Conservation (phyloP, 2,888 invertebrate genomes). For the Spilosoma lubricipeda region DNA sequence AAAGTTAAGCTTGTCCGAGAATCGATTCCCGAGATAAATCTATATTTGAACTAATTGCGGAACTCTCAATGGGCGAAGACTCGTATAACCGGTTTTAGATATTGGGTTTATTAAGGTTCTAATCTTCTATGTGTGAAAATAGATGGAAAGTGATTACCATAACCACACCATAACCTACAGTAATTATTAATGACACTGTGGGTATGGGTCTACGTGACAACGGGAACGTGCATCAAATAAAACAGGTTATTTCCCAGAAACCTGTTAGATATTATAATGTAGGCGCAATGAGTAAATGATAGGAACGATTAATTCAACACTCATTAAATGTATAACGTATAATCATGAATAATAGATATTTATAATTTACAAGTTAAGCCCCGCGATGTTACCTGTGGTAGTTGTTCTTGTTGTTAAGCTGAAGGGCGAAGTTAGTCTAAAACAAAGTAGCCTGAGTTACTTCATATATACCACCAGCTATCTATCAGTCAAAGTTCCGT, state of each 20-base stretch:
- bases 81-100: background rate
- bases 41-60: too few species aligned
- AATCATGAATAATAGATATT: constrained; percentile 8
- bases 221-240: background rate
- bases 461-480: too few species aligned
- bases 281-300: background rate
- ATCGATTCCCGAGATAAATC: too few species aligned
- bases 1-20: too few species aligned
- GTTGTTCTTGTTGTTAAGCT: too few species aligned
- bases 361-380: background rate
- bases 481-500: too few species aligned
- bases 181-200: background rate
- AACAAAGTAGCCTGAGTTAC: too few species aligned
- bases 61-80: background rate
- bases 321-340: constrained; percentile 11
- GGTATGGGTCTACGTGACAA: background rate
- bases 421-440: too few species aligned
- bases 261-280: background rate
- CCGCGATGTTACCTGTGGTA: too few species aligned
- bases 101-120: background rate
- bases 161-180: background rate
- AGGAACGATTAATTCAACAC: constrained; percentile 34
- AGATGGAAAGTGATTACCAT: background rate
- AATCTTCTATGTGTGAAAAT: background rate
- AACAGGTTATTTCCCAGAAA: background rate